phyloP scores from a whole-genome alignment of 2,113 vertebrate genomes.

The Gymnobelideus leadbeateri region DNA sequence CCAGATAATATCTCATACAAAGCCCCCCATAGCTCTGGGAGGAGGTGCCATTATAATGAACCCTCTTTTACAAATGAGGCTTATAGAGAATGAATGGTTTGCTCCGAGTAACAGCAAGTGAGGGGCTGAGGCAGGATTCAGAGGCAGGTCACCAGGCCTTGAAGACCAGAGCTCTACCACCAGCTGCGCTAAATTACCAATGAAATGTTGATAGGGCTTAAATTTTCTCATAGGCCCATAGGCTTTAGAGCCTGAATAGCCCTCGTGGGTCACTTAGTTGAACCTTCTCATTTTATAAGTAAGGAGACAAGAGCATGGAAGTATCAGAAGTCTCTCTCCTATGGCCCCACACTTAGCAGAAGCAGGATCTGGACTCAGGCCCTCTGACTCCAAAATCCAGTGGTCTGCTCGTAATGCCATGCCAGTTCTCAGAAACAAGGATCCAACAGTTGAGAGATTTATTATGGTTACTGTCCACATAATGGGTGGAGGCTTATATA shows the following conservation, averaged over 20 bases:
- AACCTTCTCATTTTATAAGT: not conserved
- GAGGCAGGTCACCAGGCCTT: not conserved
- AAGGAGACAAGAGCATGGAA: not conserved
- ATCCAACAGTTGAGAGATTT: slow-evolving; percentile 49
- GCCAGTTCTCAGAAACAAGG: not conserved
- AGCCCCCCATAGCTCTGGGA: not conserved
- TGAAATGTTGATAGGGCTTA: not conserved
- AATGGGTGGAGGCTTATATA: slow-evolving; percentile 33
- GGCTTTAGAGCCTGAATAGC: not conserved
- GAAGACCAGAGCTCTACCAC: not conserved
- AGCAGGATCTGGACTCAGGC: not conserved
- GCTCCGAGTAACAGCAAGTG: not conserved
- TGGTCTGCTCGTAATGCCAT: not conserved
- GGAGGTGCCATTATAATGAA: not conserved
- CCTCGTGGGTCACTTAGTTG: not conserved
- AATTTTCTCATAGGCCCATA: not conserved
- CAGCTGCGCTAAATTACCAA: not conserved
- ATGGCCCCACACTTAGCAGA: not conserved
- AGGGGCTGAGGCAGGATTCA: not conserved
- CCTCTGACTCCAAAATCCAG: not conserved
- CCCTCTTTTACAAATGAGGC: not conserved
- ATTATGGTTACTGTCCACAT: not conserved
- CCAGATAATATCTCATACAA: not conserved
- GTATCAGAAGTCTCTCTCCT: not conserved
- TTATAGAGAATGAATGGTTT: not conserved